Percentiles rank a stretch among this genome's conserved stretches.
Conservation (phyloP, 1,140 invertebrate genomes). For the Trichogramma pretiosum region DNA sequence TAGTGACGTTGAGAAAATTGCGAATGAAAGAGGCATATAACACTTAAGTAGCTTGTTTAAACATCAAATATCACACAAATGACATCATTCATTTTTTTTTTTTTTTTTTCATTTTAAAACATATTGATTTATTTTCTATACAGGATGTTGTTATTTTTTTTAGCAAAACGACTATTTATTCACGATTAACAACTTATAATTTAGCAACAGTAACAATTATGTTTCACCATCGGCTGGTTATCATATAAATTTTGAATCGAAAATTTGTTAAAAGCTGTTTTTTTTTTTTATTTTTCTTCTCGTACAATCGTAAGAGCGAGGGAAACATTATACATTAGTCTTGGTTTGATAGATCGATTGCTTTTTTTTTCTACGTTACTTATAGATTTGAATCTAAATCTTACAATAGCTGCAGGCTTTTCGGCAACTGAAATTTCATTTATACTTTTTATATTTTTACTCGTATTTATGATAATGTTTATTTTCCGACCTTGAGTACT, state of each 20-base stretch:
- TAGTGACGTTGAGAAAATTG: too few relatives aligned
- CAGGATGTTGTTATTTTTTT: slow-evolving; percentile 23
- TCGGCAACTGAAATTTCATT: too few relatives aligned
- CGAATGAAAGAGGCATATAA: too few relatives aligned
- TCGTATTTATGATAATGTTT: too few relatives aligned
- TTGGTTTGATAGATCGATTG: neutral
- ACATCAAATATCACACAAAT: neutral
- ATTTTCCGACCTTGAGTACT: too few relatives aligned
- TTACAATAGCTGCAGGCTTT: too few relatives aligned
- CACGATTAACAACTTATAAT: slow-evolving; percentile 33
- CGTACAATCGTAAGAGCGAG: too few relatives aligned
- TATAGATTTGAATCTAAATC: neutral
- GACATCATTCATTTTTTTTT: neutral
- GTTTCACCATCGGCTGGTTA: slow-evolving; percentile 8
- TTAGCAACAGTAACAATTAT: slow-evolving; percentile 35
- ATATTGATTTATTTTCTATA: slow-evolving; percentile 10
- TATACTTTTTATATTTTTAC: too few relatives aligned
- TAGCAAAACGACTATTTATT: slow-evolving; percentile 27
- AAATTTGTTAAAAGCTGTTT: slow-evolving; percentile 4
- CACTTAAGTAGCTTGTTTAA: too few relatives aligned
- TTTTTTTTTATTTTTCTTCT: neutral
- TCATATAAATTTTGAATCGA: slow-evolving; percentile 14
- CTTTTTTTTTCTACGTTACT: neutral
- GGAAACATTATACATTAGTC: neutral
- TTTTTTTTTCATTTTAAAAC: slow-evolving; percentile 5